Evolutionary conservation across 2,888 invertebrate genomes (phyloP).

Genomic region (Linnaemya tessellans): DNA sequence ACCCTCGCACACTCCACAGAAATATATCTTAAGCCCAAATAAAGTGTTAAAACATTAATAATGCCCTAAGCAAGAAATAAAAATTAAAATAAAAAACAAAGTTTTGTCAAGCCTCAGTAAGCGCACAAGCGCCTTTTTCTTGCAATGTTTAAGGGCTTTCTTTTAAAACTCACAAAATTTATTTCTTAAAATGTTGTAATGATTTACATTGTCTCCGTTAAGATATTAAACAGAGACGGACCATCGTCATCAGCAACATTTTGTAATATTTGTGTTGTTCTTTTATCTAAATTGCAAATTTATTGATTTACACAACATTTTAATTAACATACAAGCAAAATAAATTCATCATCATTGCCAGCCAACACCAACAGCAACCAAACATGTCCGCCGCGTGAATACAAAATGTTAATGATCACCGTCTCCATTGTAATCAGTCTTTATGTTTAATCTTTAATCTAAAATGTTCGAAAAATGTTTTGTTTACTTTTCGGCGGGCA

Average conservation of each 20-base stretch:
- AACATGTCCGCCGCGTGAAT: background rate
- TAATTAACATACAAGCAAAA: conserved; percentile 62
- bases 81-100: background rate
- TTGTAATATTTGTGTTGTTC: conserved; percentile 2
- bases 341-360: conserved; percentile 48
- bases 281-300: conserved; percentile 70
- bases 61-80: conserved; percentile 53
- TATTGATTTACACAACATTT: conserved; percentile 72
- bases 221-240: background rate
- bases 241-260: background rate
- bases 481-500: conserved; percentile 9
- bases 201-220: conserved; percentile 30
- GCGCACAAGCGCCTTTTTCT: conserved; percentile 3
- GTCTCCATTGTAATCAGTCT: conserved; percentile 23
- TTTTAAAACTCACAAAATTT: conserved; percentile 3
- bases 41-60: conserved; percentile 67
- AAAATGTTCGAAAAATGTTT: conserved; percentile 50
- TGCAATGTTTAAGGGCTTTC: background rate
- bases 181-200: conserved; percentile 22
- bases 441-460: conserved; percentile 66
- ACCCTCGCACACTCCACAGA: conserved; percentile 22
- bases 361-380: background rate
- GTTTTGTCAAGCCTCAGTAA: conserved; percentile 4
- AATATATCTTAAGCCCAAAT: conserved; percentile 12
- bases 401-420: background rate